These are phyloP conservation scores for Colius striatus DNA, from an alignment of 2,113 vertebrate genomes.

Conservation along the genomic window DNA sequence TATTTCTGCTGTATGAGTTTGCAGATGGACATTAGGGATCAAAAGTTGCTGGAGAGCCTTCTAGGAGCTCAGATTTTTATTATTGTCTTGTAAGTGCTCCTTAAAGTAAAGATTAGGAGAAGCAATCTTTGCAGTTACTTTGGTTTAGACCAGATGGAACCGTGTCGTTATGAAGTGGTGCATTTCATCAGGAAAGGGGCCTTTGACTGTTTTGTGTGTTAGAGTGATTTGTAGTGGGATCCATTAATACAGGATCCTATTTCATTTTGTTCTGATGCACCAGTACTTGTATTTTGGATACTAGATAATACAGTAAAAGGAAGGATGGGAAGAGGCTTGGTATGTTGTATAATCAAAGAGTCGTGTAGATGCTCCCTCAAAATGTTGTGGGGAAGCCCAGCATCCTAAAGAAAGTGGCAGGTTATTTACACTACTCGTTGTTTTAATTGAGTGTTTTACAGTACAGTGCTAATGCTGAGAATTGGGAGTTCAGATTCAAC, in stretches of 20 bases:
- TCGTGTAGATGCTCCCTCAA: background rate
- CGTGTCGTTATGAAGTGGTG: background rate
- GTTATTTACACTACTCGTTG: conserved; percentile 3
- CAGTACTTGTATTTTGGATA: background rate
- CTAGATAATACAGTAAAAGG: background rate
- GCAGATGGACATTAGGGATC: background rate
- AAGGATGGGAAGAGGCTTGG: background rate
- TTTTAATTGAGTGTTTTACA: background rate
- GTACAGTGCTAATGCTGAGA: background rate
- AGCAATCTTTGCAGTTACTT: background rate
- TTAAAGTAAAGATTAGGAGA: conserved; percentile 8
- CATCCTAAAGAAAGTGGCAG: background rate
- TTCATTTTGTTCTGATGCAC: background rate
- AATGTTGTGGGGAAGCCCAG: background rate
- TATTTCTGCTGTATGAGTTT: background rate
- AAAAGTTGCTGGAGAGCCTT: background rate
- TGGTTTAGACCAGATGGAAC: background rate
- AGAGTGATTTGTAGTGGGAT: background rate
- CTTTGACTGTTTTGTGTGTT: background rate
- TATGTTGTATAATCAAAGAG: background rate
- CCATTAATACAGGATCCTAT: background rate
- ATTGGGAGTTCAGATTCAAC: background rate
- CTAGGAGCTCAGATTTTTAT: conserved; percentile 17
- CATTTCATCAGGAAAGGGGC: background rate
- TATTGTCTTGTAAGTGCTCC: background rate